Evolutionary conservation across 1,140 invertebrate species (phyloP), one percentile per base, ranked within the genome.

Genomic region (Leptinotarsa undecemlineata): DNA sequence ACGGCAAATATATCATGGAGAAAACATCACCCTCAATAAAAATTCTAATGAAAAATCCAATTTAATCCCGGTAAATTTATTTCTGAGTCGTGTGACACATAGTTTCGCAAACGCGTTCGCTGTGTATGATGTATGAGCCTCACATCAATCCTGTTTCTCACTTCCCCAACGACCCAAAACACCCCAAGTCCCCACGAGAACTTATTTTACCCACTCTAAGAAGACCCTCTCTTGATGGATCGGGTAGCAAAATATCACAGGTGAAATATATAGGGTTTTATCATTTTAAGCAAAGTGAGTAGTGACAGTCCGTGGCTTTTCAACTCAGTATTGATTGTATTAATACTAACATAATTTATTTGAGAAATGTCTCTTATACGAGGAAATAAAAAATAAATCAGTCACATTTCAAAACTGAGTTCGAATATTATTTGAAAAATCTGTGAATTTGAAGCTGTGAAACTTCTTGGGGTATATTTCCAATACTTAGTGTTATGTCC

Each of bases 41-140:
- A 70, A 57, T 57, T 60, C 68, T 26, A 51, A 48, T 26, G 48
- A 60, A 70, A 70, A 70, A 70, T 57, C 68, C 68, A 51, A 57
- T 70, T 70, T 70, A 70, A 70, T 70, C 48, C 48, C 20, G 48
- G 33, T 21, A 48, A 70, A 70, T 70, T 70, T 60, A 70, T 64
- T 70, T 70, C 47, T 20, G 71, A 20, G 42, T 23, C 23, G 26
- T 47, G 71, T 61, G 71, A 72, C 71, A 64, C 62, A 23, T 72
- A 72, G 71, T 64, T 63, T 64, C 33, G 33, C 20, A 72, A 64
- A 61, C 14, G 71, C 60, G 48, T 33, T 64, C 26, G 19, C 33
- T 61, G 61, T 64, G 69, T 64, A 75, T 75, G 74, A 75, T 75
- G 74, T 75, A 75, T 71, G 74, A 70, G 74, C n/a, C 64, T 42